Percentiles rank a stretch among this genome's conserved stretches.
Conservation (phyloP, 2,113 vertebrate species). For the Empidonax alnorum region DNA sequence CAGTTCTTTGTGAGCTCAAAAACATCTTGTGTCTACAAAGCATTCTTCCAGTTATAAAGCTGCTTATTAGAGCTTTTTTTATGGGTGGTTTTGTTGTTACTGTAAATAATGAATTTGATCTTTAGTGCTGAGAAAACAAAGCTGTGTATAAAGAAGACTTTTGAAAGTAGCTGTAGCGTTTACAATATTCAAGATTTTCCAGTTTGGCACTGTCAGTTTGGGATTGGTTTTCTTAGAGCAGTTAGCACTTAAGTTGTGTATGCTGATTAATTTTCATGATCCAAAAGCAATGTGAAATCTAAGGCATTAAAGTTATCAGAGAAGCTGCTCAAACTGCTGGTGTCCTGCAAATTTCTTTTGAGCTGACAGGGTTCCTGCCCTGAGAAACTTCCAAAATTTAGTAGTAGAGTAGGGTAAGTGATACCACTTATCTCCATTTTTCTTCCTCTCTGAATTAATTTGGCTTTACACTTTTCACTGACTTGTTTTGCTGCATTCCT, state of each 20-base stretch:
- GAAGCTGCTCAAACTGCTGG: neutral
- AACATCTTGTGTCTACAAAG: neutral
- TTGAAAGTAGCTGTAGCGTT: neutral
- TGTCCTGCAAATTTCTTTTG: neutral
- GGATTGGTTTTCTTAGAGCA: neutral
- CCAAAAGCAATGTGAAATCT: neutral
- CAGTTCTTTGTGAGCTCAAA: neutral
- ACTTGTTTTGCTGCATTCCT: slow-evolving; percentile 47
- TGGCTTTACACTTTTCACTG: slow-evolving; percentile 17
- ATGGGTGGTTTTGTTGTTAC: neutral
- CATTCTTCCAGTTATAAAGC: neutral
- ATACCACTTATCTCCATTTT: neutral
- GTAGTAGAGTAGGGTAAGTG: neutral
- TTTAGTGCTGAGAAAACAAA: neutral
- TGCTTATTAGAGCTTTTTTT: neutral
- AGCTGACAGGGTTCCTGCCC: neutral
- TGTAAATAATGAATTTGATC: neutral
- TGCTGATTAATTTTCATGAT: neutral
- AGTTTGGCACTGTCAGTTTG: neutral
- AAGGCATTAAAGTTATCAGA: neutral
- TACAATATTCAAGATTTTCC: neutral
- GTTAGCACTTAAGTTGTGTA: neutral
- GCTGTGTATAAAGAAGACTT: neutral
- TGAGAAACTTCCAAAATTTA: neutral
- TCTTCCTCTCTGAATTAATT: neutral